Base-by-base conservation (phyloP, 53 echinoderm and acorn worm genomes). In the Patiria pectinifera region DNA sequence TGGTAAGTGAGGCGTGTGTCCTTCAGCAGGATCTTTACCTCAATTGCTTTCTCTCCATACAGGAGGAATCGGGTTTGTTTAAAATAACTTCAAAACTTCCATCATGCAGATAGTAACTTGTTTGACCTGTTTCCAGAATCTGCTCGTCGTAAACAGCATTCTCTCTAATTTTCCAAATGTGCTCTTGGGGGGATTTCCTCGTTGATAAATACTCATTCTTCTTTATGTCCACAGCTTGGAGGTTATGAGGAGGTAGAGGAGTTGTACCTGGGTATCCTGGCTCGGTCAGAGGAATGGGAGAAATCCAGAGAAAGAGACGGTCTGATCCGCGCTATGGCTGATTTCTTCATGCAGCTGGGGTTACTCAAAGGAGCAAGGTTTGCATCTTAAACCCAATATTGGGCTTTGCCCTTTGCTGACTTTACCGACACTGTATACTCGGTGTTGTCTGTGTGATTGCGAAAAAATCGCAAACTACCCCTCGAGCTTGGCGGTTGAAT, bases 341-440 rank as follows among this genome's bases (percentile, higher is more conserved):
- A 89, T 19, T 97, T 97, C 94, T 97, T 97, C 85, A 96, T 92
- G 92, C 94, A 96, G 89, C 94, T 97, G 5, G 97, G 97, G 13
- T 87, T 97, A 13, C 92, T 96, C 35, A 92, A 82, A 16, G 96
- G 97, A 12, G 97, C 97, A 26, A 95, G 97, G 97, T 97, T 62
- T 83, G 78, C 59, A 15, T 19, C 21, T 35, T 35, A 35, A 35
- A 0, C 35, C 35, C 35, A 35, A 35, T 35, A 35, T 35, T 35
- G 35, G 35, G 35, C 1, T 0, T 35, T 35, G 0, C 35, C 35
- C 35, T 35, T 35, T 35, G 1, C 35, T 1, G 35, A 35, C 35
- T 35, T 35, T 35, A 35, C 35, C 35, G 35, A 35, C 35, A 35
- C 35, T 35, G 35, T 35, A 35, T 35, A 1, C 35, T 35, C 1